A percentile compares a stretch with the other conserved stretches of the same genome.
phyloP scores from a whole-genome alignment of 37 sponge, comb jelly and placozoan species.

The Theonella swinhoei region DNA sequence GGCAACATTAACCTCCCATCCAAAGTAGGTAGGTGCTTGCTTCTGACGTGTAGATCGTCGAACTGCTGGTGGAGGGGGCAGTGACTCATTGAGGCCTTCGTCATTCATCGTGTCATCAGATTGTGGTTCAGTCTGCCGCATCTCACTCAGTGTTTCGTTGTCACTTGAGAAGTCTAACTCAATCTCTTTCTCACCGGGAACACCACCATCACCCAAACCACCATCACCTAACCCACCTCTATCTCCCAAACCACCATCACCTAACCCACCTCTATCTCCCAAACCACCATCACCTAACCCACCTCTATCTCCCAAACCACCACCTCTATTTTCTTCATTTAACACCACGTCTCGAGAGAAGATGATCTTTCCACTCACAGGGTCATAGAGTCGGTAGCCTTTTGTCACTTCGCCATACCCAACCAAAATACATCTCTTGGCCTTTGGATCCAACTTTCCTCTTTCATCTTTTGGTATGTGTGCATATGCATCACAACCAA shows the following conservation, averaged over 20 bases:
- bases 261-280: background rate
- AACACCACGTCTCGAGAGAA: slow-evolving; percentile 61
- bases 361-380: slow-evolving; percentile 6
- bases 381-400: slow-evolving; percentile 50
- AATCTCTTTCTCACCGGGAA: background rate
- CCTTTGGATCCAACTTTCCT: slow-evolving; percentile 12
- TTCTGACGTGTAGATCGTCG: slow-evolving; percentile 1
- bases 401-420: slow-evolving; percentile 31
- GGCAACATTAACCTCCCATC: background rate
- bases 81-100: slow-evolving; percentile 1
- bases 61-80: background rate
- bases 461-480: slow-evolving; percentile 28
- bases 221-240: background rate
- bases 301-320: too few relatives aligned
- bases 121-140: background rate
- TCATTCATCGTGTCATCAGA: background rate
- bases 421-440: slow-evolving; percentile 41
- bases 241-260: background rate
- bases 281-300: background rate
- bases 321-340: slow-evolving; percentile 24
- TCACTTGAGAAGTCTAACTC: background rate
- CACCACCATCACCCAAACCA: background rate
- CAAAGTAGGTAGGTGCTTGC: background rate
- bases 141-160: background rate
- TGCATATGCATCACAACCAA: slow-evolving; percentile 41